Conservation (phyloP, 2,797 vertebrate species). For the Acrossocheilus fasciatus region DNA sequence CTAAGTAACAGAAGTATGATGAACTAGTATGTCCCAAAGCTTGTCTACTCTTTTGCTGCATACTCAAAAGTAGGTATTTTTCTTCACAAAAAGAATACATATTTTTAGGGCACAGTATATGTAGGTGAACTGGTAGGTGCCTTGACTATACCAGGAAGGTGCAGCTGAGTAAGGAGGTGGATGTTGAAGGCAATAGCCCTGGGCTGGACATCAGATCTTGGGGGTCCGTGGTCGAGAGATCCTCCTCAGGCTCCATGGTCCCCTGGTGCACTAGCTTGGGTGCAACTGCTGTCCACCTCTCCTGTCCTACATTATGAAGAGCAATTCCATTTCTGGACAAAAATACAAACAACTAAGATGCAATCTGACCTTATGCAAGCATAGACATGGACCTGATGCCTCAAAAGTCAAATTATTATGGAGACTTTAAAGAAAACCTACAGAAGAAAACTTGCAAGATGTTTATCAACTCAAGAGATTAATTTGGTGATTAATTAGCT, state of each 20-base stretch:
- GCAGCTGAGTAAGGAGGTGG: constrained; percentile 40
- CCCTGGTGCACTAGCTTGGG: constrained; percentile 74
- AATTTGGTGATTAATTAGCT: background rate
- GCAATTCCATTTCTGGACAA: constrained; percentile 61
- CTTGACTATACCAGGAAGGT: constrained; percentile 37
- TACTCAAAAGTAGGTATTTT: background rate
- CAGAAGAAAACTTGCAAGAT: background rate
- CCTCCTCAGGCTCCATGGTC: constrained; percentile 76
- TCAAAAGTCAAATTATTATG: background rate
- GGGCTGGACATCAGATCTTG: constrained; percentile 53
- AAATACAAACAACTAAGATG: constrained; percentile 37
- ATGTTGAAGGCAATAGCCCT: constrained; percentile 36
- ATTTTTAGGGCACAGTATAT: background rate
- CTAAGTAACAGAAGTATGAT: background rate
- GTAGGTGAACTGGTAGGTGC: background rate
- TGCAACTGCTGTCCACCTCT: constrained; percentile 66
- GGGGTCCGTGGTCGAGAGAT: constrained; percentile 52
- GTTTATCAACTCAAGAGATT: no score
- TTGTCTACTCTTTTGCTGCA: background rate
- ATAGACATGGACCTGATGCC: background rate
- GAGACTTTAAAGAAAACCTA: background rate
- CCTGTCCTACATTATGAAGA: constrained; percentile 75
- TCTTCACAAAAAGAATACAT: background rate
- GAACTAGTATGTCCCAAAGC: background rate
- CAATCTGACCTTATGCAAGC: background rate